Evolutionary conservation across 2,113 vertebrate species (phyloP).

Genomic region (Phainopepla nitens): DNA sequence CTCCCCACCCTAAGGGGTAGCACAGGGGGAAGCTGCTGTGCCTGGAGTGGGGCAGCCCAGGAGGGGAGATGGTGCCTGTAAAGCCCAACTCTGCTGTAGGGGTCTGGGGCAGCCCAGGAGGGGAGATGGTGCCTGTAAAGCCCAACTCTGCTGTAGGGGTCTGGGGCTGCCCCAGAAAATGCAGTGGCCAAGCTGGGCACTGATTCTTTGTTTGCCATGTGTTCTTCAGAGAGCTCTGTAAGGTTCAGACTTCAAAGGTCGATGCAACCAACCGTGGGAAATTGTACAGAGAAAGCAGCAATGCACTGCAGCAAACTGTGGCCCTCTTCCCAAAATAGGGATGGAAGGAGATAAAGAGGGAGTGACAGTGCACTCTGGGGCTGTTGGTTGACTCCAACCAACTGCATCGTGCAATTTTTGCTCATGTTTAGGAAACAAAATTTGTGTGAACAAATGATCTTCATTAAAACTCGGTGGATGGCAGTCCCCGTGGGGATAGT

Average conservation of each 20-base stretch:
- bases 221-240: not conserved
- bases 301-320: not conserved
- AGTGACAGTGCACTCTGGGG: rapidly evolving
- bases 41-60: not conserved
- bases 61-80: not conserved
- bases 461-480: not conserved
- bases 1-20: rapidly evolving
- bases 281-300: not conserved
- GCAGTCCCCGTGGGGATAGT: rapidly evolving
- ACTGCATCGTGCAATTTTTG: rapidly evolving
- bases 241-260: not conserved
- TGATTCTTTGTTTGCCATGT: not conserved
- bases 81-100: not conserved
- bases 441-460: not conserved
- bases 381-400: not conserved
- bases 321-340: not conserved
- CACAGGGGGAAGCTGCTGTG: not conserved
- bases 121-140: not conserved
- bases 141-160: not conserved
- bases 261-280: rapidly evolving
- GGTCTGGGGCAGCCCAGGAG: not conserved
- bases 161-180: not conserved
- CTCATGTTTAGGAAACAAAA: not conserved
- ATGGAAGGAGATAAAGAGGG: too few relatives aligned
- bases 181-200: not conserved